A percentile compares a stretch with the other conserved stretches of the same genome.
Conservation (phyloP, 2,888 invertebrate species). For the Caenorhabditis zanzibari region DNA sequence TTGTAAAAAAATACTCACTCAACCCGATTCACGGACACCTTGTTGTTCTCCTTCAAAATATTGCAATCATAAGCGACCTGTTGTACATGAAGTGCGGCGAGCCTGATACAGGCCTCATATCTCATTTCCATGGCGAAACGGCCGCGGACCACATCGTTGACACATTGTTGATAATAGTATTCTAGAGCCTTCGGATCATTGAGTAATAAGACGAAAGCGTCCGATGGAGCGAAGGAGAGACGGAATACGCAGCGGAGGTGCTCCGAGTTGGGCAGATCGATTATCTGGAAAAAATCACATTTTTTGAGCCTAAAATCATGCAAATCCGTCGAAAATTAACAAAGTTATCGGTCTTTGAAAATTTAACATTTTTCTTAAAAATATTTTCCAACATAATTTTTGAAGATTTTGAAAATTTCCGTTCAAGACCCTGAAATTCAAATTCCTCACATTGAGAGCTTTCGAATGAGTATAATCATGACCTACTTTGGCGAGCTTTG, state of each 20-base stretch:
- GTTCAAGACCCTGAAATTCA: too few species aligned
- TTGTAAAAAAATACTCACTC: conserved; percentile 62
- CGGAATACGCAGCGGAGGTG: conserved; percentile 93
- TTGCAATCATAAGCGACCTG: conserved; percentile 91
- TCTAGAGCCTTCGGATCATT: conserved; percentile 92
- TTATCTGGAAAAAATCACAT: conserved; percentile 87
- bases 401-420: too few species aligned
- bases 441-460: too few species aligned
- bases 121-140: conserved; percentile 92
- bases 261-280: conserved; percentile 92
- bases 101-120: conserved; percentile 91
- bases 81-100: conserved; percentile 94
- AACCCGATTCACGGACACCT: conserved; percentile 72
- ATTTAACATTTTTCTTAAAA: too few species aligned
- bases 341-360: background rate
- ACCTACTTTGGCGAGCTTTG: too few species aligned
- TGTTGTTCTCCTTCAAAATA: conserved; percentile 70
- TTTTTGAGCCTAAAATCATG: background rate
- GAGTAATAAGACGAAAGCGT: conserved; percentile 91
- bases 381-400: too few species aligned
- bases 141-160: conserved; percentile 95
- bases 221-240: conserved; percentile 92
- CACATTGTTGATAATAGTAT: conserved; percentile 87
- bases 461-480: too few species aligned
- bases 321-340: background rate